Conservation (phyloP, 2,888 invertebrate species). For the Dryomyza anilis region DNA sequence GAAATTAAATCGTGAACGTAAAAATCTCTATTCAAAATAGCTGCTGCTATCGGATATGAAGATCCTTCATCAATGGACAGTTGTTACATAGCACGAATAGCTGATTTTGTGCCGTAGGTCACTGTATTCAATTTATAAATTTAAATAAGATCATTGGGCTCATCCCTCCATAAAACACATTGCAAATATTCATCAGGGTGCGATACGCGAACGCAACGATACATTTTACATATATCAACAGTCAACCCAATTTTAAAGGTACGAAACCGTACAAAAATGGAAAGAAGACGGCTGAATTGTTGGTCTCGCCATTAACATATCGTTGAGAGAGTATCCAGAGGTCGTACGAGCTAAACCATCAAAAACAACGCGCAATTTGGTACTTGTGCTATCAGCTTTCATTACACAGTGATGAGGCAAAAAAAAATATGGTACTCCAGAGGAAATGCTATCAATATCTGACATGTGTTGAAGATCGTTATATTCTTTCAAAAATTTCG, state of each 20-base stretch:
- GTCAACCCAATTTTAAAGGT: conserved; percentile 3
- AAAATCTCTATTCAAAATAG: conserved; percentile 12
- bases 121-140: conserved; percentile 10
- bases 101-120: not conserved
- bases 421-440: not conserved
- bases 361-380: conserved; percentile 21
- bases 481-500: conserved; percentile 1
- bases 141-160: conserved; percentile 1
- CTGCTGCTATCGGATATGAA: conserved; percentile 3
- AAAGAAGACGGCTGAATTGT: not conserved
- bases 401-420: conserved; percentile 6
- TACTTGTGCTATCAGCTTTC: conserved; percentile 15
- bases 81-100: conserved; percentile 10
- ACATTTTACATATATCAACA: conserved; percentile 11
- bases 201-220: conserved; percentile 4
- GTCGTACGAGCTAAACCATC: conserved; percentile 12
- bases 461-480: not conserved
- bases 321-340: not conserved
- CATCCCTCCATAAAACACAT: conserved; percentile 16
- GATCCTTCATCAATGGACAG: conserved; percentile 1
- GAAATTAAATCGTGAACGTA: conserved; percentile 29
- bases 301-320: not conserved
- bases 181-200: conserved; percentile 8
- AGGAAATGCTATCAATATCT: not conserved
- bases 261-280: not conserved